Evolutionary conservation across 2,888 invertebrate species (phyloP).

Genomic region (Rhogogaster chlorosoma): DNA sequence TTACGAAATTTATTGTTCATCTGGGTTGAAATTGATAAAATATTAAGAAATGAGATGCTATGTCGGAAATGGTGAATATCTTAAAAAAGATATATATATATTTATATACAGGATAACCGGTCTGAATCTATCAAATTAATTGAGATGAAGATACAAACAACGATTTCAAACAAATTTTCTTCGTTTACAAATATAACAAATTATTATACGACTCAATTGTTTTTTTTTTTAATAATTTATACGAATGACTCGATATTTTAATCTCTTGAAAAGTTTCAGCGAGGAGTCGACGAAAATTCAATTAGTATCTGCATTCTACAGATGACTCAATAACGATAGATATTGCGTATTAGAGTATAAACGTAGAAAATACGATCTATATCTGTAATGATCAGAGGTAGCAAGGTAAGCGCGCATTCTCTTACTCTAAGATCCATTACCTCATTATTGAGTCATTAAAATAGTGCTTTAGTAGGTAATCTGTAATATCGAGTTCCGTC

Average conservation of each 20-base stretch:
- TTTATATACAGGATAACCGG: too few species aligned
- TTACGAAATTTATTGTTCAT: neutral
- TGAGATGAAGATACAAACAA: too few species aligned
- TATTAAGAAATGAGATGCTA: neutral
- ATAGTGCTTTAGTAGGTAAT: neutral
- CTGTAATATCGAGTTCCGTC: neutral
- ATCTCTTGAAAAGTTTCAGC: neutral
- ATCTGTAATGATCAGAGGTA: neutral
- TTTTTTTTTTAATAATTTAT: neutral
- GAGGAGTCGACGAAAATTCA: neutral
- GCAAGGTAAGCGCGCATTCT: neutral
- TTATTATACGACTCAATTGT: neutral
- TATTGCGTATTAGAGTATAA: neutral
- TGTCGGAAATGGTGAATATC: too few species aligned
- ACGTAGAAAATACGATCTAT: neutral
- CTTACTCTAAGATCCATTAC: neutral
- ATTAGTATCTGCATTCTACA: neutral
- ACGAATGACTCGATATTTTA: neutral
- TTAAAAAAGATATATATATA: too few species aligned
- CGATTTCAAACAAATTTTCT: too few species aligned
- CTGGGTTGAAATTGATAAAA: neutral
- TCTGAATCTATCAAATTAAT: too few species aligned
- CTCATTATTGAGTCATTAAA: constrained; percentile 14
- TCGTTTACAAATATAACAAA: neutral
- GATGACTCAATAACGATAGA: neutral